Conservation (phyloP, 2,113 vertebrate species). For the Cheirogaleus medius region DNA sequence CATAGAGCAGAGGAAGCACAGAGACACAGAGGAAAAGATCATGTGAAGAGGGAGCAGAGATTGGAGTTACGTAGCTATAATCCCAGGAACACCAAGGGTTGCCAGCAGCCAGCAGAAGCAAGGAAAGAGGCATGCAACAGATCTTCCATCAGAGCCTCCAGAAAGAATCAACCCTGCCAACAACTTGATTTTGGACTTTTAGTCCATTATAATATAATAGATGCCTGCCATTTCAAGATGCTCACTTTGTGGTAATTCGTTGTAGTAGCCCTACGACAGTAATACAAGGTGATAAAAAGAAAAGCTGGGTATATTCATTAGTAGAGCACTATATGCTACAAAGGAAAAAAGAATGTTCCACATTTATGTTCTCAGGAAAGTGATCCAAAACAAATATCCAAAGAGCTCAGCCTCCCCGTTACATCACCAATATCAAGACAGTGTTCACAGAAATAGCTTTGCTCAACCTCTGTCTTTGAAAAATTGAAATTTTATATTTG, state of each 20-base stretch:
- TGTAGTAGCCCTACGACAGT: neutral
- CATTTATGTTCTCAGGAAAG: neutral
- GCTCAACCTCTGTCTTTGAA: neutral
- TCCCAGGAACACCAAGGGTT: neutral
- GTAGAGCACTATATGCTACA: neutral
- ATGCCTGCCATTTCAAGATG: neutral
- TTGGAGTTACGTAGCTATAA: neutral
- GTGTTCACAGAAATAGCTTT: neutral
- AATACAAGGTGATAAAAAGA: neutral
- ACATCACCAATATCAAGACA: accelerated
- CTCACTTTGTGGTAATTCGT: neutral
- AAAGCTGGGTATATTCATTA: neutral
- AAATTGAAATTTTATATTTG: neutral
- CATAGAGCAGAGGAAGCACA: neutral
- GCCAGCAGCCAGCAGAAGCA: neutral
- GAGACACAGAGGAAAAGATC: neutral
- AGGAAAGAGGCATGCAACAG: neutral
- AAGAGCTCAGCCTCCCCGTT: neutral
- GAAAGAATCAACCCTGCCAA: neutral
- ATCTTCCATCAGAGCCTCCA: neutral
- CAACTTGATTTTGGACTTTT: neutral
- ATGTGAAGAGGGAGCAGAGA: neutral
- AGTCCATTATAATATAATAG: neutral
- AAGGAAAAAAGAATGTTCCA: neutral
- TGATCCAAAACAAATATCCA: neutral